Conservation (phyloP, 2,797 vertebrate genomes). For the Scyliorhinus canicula region DNA sequence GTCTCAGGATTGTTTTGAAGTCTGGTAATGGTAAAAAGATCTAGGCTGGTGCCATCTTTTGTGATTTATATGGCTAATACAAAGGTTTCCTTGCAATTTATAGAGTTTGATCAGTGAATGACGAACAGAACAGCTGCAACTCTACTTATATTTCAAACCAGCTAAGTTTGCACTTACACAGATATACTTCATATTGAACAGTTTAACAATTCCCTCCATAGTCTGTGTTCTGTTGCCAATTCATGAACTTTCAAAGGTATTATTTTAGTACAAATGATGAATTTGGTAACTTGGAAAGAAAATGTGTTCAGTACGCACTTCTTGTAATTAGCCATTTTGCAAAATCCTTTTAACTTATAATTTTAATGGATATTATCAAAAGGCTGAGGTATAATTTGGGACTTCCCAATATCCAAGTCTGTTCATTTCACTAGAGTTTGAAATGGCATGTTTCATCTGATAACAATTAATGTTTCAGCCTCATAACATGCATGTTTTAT, state of each 20-base stretch:
- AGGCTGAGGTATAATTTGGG: neutral
- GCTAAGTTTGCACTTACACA: neutral
- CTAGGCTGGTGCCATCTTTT: conserved; percentile 26
- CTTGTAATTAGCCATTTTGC: neutral
- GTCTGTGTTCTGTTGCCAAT: neutral
- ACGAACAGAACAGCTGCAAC: conserved; percentile 16
- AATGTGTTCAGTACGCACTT: neutral
- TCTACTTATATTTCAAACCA: conserved; percentile 26
- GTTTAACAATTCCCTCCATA: neutral
- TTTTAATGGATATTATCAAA: neutral
- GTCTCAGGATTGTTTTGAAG: conserved; percentile 27
- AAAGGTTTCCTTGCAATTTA: conserved; percentile 15
- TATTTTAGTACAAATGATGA: neutral
- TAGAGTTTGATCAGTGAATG: neutral
- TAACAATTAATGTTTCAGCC: neutral
- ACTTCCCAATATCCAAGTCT: neutral
- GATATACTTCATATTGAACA: conserved; percentile 22
- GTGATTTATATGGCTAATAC: neutral
- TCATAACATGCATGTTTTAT: neutral
- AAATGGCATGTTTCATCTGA: neutral
- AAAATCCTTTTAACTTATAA: neutral
- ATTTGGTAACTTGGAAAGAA: neutral
- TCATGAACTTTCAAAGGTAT: neutral
- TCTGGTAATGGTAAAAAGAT: conserved; percentile 19
- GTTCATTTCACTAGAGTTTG: neutral